Conservation (phyloP, 2,888 invertebrate genomes). For the Scrobipalpa costella region DNA sequence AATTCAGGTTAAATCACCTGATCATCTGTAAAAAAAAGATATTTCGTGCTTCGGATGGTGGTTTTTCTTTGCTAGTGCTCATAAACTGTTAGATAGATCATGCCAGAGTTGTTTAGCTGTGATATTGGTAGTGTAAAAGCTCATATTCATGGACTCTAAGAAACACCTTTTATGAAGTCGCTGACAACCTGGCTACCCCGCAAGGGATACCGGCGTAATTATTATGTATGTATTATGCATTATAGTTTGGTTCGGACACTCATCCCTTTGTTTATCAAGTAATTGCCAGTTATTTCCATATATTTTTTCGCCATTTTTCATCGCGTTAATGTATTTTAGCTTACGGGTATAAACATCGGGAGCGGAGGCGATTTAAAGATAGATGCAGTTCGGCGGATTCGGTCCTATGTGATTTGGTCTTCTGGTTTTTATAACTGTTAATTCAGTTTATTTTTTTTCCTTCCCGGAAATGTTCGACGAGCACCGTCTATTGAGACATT, state of each 20-base stretch:
- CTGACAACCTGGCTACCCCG: too few relatives aligned
- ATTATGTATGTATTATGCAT: not conserved
- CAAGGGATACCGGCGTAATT: not conserved
- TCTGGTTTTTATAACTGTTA: not conserved
- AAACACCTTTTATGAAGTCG: too few relatives aligned
- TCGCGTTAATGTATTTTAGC: conserved; percentile 23
- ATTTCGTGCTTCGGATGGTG: too few relatives aligned
- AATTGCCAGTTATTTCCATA: conserved; percentile 17
- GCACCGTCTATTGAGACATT: too few relatives aligned
- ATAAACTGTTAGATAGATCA: too few relatives aligned
- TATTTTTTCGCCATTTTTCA: conserved; percentile 24
- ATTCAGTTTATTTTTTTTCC: not conserved
- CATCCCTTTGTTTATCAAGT: not conserved
- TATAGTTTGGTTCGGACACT: too few relatives aligned
- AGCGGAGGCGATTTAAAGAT: conserved; percentile 7
- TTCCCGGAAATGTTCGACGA: not conserved
- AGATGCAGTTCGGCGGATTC: not conserved
- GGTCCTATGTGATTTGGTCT: not conserved
- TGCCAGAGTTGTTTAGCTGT: too few relatives aligned
- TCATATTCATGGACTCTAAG: too few relatives aligned
- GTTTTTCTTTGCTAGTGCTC: too few relatives aligned
- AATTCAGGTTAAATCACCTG: too few relatives aligned
- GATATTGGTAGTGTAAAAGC: too few relatives aligned
- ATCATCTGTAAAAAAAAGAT: too few relatives aligned
- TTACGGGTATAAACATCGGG: conserved; percentile 13